Percentiles rank a stretch among this genome's conserved stretches.
phyloP scores from a whole-genome alignment of 1,140 invertebrate genomes.

The Araneus ventricosus region DNA sequence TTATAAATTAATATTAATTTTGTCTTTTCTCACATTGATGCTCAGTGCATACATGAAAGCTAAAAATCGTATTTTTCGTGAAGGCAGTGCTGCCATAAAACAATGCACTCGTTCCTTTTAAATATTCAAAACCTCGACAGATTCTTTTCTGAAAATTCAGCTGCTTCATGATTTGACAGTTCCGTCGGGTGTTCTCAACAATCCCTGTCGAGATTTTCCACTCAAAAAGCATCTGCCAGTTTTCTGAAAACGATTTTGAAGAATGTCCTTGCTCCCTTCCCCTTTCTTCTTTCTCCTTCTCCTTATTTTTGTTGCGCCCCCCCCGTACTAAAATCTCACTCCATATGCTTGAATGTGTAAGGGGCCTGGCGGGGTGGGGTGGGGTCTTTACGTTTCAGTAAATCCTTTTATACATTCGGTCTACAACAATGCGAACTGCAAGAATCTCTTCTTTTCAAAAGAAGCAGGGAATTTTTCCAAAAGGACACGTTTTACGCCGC shows the following conservation, averaged over 20 bases:
- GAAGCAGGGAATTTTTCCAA: slow-evolving; percentile 3
- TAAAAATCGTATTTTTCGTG: no score
- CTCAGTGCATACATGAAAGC: no score
- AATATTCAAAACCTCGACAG: neutral
- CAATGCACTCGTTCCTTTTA: no score
- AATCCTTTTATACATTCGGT: slow-evolving; percentile 36
- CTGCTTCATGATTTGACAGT: neutral
- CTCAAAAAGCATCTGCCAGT: slow-evolving; percentile 16
- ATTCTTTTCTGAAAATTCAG: neutral
- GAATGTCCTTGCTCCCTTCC: slow-evolving; percentile 13
- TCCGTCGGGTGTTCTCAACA: neutral
- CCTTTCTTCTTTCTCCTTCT: neutral
- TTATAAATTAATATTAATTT: no score
- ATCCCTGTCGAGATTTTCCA: slow-evolving; percentile 1
- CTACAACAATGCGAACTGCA: slow-evolving; percentile 56
- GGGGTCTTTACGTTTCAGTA: slow-evolving; percentile 33
- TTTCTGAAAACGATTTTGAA: slow-evolving; percentile 52
- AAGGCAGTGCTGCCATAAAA: no score
- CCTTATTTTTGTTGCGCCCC: neutral
- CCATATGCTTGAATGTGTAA: neutral
- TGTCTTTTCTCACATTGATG: no score
- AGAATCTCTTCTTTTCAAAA: neutral
- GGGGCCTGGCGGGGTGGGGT: neutral
- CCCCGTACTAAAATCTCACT: neutral
- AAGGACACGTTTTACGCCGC: slow-evolving; percentile 46